Evolutionary conservation across 2,888 invertebrate genomes (phyloP).

Genomic region (Pomacea canaliculata): DNA sequence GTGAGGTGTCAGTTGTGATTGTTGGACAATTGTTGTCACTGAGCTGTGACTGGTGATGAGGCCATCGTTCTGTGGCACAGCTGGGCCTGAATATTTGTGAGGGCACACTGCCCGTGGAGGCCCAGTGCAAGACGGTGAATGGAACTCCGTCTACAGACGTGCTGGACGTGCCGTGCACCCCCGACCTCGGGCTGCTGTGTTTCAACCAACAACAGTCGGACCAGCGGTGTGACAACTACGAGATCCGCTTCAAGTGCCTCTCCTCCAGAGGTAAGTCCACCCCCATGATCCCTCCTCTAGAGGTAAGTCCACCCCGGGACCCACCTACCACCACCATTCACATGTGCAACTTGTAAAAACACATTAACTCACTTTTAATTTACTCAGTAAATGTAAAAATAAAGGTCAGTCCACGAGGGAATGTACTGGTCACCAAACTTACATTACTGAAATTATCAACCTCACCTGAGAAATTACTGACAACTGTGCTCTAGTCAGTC

Average conservation of each 20-base stretch:
- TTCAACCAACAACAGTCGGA: constrained; percentile 11
- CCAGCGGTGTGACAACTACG: constrained; percentile 34
- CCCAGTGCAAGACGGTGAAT: constrained; percentile 37
- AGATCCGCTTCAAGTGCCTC: constrained; percentile 48
- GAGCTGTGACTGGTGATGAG: too few relatives aligned
- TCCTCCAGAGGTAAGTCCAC: constrained; percentile 40
- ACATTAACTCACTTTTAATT: too few relatives aligned
- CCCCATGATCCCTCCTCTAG: constrained; percentile 29
- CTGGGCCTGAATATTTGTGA: constrained; percentile 44
- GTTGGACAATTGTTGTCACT: too few relatives aligned
- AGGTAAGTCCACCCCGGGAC: constrained; percentile 34
- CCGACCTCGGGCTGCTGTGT: constrained; percentile 18
- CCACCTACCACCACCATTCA: constrained; percentile 12
- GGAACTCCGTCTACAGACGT: constrained; percentile 3
- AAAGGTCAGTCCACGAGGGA: too few relatives aligned
- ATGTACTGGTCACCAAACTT: too few relatives aligned
- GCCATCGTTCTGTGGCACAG: constrained; percentile 11
- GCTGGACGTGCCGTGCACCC: constrained; percentile 4
- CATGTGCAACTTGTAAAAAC: constrained; percentile 4
- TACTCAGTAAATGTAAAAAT: too few relatives aligned
- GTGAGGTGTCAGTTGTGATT: too few relatives aligned
- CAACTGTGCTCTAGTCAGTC: too few relatives aligned
- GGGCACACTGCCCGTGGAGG: constrained; percentile 41
- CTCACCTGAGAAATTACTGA: too few relatives aligned
- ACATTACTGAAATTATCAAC: too few relatives aligned